Evolutionary conservation across 1,140 invertebrate genomes (phyloP).

Genomic region (Nebria ingens): DNA sequence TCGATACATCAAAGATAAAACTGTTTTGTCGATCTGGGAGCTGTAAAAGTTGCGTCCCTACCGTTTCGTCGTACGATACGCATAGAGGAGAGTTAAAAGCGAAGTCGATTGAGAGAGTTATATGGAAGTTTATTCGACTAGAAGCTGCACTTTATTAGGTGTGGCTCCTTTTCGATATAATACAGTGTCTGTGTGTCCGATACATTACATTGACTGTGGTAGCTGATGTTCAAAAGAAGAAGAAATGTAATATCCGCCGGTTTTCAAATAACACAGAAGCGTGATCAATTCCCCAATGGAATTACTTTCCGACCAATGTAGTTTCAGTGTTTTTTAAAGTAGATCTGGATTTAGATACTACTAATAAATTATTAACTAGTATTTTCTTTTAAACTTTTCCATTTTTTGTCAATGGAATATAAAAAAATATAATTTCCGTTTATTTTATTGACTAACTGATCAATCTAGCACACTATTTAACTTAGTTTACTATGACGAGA

Average conservation of each 20-base stretch:
- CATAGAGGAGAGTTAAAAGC: background rate
- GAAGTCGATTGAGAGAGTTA: conserved; percentile 9
- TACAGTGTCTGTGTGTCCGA: background rate
- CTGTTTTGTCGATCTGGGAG: background rate
- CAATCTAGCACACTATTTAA: no score
- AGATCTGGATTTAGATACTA: no score
- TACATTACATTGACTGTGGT: background rate
- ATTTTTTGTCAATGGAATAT: no score
- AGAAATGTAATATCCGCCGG: conserved; percentile 5
- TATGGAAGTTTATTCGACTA: conserved; percentile 8
- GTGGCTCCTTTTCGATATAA: background rate
- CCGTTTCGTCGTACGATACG: background rate
- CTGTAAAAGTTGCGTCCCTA: background rate
- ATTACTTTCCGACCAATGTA: conserved; percentile 3
- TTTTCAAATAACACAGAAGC: conserved; percentile 5
- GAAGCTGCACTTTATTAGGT: conserved; percentile 9
- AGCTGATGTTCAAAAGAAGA: conserved; percentile 1
- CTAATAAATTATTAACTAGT: no score
- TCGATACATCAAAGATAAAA: conserved; percentile 5
- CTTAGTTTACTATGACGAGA: no score
- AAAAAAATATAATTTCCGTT: no score
- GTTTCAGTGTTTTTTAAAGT: no score
- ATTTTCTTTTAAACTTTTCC: no score
- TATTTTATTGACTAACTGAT: no score
- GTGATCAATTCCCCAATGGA: background rate